Percentiles rank a stretch among this genome's conserved stretches.
These are phyloP conservation scores for Campoplex nolae DNA, from an alignment of 2,888 invertebrate species.

Conservation along the genomic window DNA sequence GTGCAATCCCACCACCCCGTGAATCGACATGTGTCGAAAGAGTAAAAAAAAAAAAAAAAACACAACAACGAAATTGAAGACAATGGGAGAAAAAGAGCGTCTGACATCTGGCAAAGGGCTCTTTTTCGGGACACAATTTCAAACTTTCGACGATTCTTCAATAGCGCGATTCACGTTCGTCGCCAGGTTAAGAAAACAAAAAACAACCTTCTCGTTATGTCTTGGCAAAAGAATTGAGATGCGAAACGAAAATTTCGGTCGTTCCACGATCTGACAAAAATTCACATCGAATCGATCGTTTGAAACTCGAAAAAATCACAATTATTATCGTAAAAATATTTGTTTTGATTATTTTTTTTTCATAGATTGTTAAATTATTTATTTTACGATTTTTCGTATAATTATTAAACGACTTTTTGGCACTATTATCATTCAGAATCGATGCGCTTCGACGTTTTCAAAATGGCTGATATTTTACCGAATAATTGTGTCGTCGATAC, in stretches of 20 bases:
- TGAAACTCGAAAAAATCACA: background rate
- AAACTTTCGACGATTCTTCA: background rate
- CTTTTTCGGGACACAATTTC: constrained; percentile 16
- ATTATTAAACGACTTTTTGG: background rate
- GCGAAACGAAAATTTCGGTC: background rate
- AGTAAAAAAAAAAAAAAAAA: background rate
- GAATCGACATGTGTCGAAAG: background rate
- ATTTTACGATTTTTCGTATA: too few relatives aligned
- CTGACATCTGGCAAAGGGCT: constrained; percentile 41
- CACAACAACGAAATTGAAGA: constrained; percentile 1
- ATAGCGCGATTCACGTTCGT: background rate
- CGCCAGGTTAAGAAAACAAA: background rate
- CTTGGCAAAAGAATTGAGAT: background rate
- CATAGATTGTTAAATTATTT: background rate
- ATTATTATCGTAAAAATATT: too few relatives aligned
- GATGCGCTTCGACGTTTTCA: background rate
- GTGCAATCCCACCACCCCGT: background rate
- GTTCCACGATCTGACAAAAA: background rate
- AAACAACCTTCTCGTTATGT: background rate
- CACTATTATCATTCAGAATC: background rate
- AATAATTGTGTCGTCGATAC: background rate
- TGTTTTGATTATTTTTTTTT: background rate
- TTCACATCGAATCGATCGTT: background rate
- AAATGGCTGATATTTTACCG: background rate
- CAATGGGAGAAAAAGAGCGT: constrained; percentile 35